Evolutionary conservation across 2,113 vertebrate genomes (phyloP), one percentile per base, ranked within the genome.

Genomic region (Smithornis capensis): DNA sequence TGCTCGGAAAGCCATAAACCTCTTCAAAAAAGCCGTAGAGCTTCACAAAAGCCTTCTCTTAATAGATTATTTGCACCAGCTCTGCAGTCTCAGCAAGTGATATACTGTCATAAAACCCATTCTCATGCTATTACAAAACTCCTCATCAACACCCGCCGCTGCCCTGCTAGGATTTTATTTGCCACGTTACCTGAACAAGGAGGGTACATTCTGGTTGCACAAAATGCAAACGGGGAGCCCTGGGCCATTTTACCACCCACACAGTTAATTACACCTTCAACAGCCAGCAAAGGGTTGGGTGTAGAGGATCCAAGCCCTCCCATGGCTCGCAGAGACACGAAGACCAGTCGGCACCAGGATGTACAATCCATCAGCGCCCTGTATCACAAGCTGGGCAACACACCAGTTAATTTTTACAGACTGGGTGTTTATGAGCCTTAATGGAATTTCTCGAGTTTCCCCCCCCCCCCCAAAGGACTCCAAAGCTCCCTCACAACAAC

Each of bases 41-140:
- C 83, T 94, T 92, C 87, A 89, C 93, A 90, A 90, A 91, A 86
- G 81, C 64, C 75, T 87, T 68, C 78, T 88, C 71, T 80, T 45
- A 91, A 82, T 37, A 59, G 71, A 44, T 19, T 35, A 75, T 65
- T 68, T 47, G 82, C 64, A 27, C 83, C 90, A 95, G 81, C 75
- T 82, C 70, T 83, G 85, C 83, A 83, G 82, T 63, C 96, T 94
- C 95, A 91, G 85, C 81, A 96, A 60, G 90, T 5, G 28, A 87
- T 50, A 55, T 16, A n/a, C n/a, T 22, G 80, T 25, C 83, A 96
- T 96, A 96, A 97, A 97, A 94, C 40, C 74, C 78, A 94, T 97
- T 97, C 96, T 96, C 95, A 92, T 89, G 94, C 74, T 79, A 27
- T 97, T 97, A 89, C 94, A 92, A 94, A 96, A 97, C 90, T 94